phyloP scores from a whole-genome alignment of 2,797 vertebrate species.

The Pseudochirops cupreus region DNA sequence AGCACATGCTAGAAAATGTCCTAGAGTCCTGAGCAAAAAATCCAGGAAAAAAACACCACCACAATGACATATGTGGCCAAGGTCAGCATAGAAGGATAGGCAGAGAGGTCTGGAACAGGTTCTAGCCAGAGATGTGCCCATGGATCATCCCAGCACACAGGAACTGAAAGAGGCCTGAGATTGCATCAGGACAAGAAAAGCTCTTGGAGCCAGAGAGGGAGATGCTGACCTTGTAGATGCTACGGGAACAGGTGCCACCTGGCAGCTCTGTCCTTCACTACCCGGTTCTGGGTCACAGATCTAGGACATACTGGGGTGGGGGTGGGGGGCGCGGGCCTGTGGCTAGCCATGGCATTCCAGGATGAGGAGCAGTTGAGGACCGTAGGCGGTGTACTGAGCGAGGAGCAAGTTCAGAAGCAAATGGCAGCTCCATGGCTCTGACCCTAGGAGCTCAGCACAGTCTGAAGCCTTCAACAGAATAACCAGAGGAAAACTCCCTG shows the following conservation, averaged over 20 bases:
- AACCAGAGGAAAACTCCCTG: neutral
- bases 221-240: neutral
- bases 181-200: neutral
- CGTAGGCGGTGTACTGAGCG: neutral
- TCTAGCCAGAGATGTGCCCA: neutral
- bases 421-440: neutral
- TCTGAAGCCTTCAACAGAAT: neutral
- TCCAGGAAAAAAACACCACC: neutral
- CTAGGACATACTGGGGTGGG: neutral
- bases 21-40: neutral
- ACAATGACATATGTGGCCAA: neutral
- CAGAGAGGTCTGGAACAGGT: neutral
- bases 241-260: neutral
- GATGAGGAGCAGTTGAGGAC: neutral
- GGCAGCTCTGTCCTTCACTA: neutral
- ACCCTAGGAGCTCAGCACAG: neutral
- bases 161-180: neutral
- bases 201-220: neutral
- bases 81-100: neutral
- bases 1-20: neutral
- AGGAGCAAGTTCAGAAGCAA: neutral
- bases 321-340: neutral
- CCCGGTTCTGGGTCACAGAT: neutral
- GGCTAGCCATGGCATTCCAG: neutral
- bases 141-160: neutral